Conservation (phyloP, 2,113 vertebrate genomes). For the Anser cygnoides region DNA sequence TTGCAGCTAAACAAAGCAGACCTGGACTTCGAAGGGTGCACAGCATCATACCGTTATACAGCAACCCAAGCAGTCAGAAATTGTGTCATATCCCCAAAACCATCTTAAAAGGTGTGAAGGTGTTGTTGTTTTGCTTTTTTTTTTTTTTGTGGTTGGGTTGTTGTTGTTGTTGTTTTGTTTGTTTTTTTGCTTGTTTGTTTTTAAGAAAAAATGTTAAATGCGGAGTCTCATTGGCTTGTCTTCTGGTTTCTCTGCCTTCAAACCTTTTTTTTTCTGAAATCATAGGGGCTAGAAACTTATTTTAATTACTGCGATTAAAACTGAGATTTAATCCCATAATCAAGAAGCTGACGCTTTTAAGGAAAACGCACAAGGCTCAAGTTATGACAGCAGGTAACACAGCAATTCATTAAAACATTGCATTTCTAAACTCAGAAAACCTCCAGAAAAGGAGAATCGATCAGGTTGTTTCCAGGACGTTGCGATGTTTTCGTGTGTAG, state of each 20-base stretch:
- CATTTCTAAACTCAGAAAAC: not conserved
- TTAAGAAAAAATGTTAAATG: not conserved
- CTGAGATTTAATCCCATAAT: not conserved
- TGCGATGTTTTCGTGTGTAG: not conserved
- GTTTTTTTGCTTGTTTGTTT: not conserved
- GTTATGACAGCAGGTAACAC: not conserved
- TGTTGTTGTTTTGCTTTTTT: not conserved
- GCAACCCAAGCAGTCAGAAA: not conserved
- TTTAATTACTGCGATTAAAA: not conserved
- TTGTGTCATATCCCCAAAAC: not conserved
- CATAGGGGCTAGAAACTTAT: not conserved
- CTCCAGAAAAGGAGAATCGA: not conserved
- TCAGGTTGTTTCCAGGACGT: not conserved
- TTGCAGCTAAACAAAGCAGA: not conserved
- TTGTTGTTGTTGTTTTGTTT: not conserved
- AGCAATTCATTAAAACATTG: not conserved
- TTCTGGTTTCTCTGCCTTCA: not conserved
- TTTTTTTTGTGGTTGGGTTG: too few species aligned
- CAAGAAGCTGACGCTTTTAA: not conserved
- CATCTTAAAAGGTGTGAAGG: not conserved
- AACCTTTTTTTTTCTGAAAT: not conserved
- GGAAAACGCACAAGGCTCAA: not conserved
- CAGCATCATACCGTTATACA: rapidly evolving
- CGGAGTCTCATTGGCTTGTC: not conserved
- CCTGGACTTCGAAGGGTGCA: not conserved